phyloP scores from a whole-genome alignment of 2,888 invertebrate species.

The Tridacna gigas region DNA sequence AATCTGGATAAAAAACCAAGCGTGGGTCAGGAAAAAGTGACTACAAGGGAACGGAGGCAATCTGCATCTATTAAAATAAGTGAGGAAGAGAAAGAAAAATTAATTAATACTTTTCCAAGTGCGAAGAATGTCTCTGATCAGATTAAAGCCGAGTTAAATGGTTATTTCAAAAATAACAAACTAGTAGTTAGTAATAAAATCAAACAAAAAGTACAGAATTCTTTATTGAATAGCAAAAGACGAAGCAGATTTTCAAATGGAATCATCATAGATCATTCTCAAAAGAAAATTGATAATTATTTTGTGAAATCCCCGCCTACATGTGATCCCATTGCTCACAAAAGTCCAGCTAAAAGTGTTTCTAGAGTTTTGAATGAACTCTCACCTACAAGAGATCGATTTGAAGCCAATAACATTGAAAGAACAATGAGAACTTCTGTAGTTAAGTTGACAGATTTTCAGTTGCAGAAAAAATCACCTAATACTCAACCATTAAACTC shows the following conservation, averaged over 20 bases:
- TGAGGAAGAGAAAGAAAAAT: slow-evolving; percentile 53
- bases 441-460: slow-evolving; percentile 2
- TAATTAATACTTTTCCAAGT: slow-evolving; percentile 50
- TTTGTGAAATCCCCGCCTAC: slow-evolving; percentile 53
- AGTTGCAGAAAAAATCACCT: slow-evolving; percentile 37
- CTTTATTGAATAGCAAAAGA: slow-evolving; percentile 64
- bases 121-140: slow-evolving; percentile 67
- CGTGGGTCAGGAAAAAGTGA: not conserved
- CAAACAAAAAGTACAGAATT: slow-evolving; percentile 69
- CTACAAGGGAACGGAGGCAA: slow-evolving; percentile 36
- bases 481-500: slow-evolving; percentile 46
- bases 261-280: slow-evolving; percentile 57
- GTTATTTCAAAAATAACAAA: slow-evolving; percentile 67
- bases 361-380: slow-evolving; percentile 73
- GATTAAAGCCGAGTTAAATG: slow-evolving; percentile 65
- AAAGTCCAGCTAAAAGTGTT: slow-evolving; percentile 57
- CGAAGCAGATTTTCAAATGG: slow-evolving; percentile 64
- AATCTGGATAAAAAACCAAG: slow-evolving; percentile 8
- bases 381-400: slow-evolving; percentile 69
- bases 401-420: slow-evolving; percentile 63
- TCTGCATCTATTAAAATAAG: slow-evolving; percentile 43
- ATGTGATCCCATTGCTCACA: slow-evolving; percentile 51
- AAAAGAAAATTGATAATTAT: slow-evolving; percentile 62
- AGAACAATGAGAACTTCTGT: slow-evolving; percentile 28
- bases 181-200: slow-evolving; percentile 67